Evolutionary conservation across 2,113 vertebrate species (phyloP).

Genomic region (Prionailurus viverrinus): DNA sequence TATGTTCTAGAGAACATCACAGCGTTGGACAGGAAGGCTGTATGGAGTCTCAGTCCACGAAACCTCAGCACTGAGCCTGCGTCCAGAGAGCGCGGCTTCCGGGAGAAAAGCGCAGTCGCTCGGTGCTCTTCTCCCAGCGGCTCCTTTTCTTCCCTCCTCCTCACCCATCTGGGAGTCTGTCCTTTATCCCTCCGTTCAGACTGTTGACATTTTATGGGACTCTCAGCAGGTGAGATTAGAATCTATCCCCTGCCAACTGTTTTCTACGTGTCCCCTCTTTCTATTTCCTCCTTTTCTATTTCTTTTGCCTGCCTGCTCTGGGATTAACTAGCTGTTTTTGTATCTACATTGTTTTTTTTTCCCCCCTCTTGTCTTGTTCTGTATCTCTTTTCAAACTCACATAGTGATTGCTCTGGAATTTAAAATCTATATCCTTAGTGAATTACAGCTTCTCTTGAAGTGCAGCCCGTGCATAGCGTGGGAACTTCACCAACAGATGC

Average conservation of each 20-base stretch:
- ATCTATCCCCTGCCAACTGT: background rate
- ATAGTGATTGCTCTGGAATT: background rate
- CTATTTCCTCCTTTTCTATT: background rate
- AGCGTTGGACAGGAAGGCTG: background rate
- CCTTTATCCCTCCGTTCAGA: rapidly evolving
- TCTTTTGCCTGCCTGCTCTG: background rate
- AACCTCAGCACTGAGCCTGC: background rate
- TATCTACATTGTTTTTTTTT: background rate
- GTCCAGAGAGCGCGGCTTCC: background rate
- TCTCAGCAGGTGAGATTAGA: background rate
- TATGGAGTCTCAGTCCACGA: background rate
- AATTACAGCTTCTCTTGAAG: background rate
- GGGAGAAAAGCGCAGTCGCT: background rate
- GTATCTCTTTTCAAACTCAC: background rate
- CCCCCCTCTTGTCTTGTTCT: background rate
- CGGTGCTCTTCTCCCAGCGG: background rate
- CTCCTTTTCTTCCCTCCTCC: background rate
- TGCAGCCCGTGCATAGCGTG: rapidly evolving
- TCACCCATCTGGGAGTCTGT: too few species aligned
- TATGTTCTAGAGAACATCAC: background rate
- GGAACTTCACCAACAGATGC: background rate
- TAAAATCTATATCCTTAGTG: background rate
- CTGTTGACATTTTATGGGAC: too few species aligned
- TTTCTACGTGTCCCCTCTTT: background rate
- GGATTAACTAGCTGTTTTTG: background rate